Evolutionary conservation across 2,888 invertebrate species (phyloP), one percentile per base, ranked within the genome.

Genomic region (Halictus ligatus): DNA sequence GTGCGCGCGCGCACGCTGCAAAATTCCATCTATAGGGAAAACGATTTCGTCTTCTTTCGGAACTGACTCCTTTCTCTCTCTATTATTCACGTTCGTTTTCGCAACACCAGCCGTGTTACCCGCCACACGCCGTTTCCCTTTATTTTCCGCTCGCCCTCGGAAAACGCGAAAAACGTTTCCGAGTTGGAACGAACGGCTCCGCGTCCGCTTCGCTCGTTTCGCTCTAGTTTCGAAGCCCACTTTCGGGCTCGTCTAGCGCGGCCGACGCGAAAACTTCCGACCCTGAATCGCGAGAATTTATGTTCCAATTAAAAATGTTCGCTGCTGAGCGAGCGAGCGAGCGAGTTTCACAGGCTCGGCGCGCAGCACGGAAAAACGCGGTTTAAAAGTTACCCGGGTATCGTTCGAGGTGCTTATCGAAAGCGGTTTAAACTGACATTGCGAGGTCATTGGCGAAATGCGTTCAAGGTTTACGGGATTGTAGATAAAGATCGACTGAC

Each of bases 71-170:
- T 40, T 10, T 10, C 18, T 12, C 18, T 78, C 80, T 91, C 86
- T 89, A 92, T 92, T 91, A 91, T 92, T 92, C 91, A 90, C 72
- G 60, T 69, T 29, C 75, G 60, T 71, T 74, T 48, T 35, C 48
- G 48, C 40, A 69, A 10, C 13, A 54, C 46, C 18, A 35, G 40
- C 43, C 43, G 21, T 18, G 18, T n/a, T 12, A 18, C 25, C 10
- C 21, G 18, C 48, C 40, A 7, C 13, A 15, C 18, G 1, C 46
- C 8, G 46, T 13, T 40, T 21, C 46, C 43, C n/a, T 12, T 25
- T 54, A 46, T 48, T 80, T 60, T n/a, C n/a, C 29, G 29, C 43
- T 80, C 40, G 21, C 25, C 18, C n/a, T 54, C 35, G 4, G 46
- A 60, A 29, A 72, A 72, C 48, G 69, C 35, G 46, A 48, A 40